Evolutionary conservation across 2,113 vertebrate genomes (phyloP), one percentile per base, ranked within the genome.

Genomic region (Spermophilus dauricus): DNA sequence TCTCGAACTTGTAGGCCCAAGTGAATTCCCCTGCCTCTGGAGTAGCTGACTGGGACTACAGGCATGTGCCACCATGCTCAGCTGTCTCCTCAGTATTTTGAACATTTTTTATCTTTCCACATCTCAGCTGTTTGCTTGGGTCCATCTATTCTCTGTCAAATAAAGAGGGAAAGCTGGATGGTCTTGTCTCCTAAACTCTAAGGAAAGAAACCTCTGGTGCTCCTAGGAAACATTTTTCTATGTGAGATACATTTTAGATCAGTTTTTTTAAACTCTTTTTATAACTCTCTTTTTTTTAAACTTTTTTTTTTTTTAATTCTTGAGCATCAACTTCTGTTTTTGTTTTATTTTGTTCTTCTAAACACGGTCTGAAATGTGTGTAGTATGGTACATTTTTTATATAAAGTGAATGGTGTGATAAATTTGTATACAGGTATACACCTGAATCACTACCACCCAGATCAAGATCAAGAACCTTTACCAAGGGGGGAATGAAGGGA

Each of bases 161-260:
- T 14, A 80, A 78, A 63, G 69, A 53, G 34, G 91, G n/a, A 94
- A 94, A 48, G 32, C 72, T 85, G 39, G 37, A 94, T 12, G 42
- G 14, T 18, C 69, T 63, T 96, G 7, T 92, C 39, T 48, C 72
- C 56, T 89, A 51, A 87, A 53, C 48, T 81, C 58, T 28, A 67
- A 69, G 32, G 63, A 88, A 73, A 87, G 56, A 58, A 89, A 53
- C 48, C 34, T 30, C 73, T 75, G 39, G 39, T 95, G 58, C 28
- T 93, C 65, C 48, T 78, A 4, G 76, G 77, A 92, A 67, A 63
- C 61, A 63, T 58, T 96, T 73, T 69, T 65, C 61, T 63, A 10
- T 61, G 45, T 90, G 65, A 88, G 90, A 45, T 95, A 63, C 26
- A 63, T 92, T 72, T 96, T 63, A 89, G 45, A 53, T 75, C 56